phyloP scores from a whole-genome alignment of 2,113 vertebrate species.

The Ptilonorhynchus violaceus region DNA sequence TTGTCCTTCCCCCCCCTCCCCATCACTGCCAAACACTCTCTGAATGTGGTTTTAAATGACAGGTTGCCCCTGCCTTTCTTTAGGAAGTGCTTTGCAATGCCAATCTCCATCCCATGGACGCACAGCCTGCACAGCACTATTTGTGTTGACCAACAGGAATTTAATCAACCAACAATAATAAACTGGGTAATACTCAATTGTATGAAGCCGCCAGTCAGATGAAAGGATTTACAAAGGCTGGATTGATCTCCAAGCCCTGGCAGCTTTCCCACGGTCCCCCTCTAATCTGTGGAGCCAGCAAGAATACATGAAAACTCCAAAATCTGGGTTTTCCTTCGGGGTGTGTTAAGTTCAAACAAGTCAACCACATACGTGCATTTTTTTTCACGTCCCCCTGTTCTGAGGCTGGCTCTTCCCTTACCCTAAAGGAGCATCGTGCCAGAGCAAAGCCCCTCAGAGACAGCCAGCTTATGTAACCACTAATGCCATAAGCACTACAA shows the following conservation, averaged over 20 bases:
- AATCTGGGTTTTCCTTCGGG: not conserved
- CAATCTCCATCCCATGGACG: not conserved
- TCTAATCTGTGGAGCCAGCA: slow-evolving; percentile 35
- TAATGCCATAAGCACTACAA: slow-evolving; percentile 49
- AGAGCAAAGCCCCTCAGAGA: not conserved
- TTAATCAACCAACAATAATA: slow-evolving; percentile 68
- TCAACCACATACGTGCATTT: not conserved
- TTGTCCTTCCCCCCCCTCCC: not conserved
- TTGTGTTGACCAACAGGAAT: slow-evolving; percentile 69
- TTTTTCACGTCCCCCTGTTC: not conserved
- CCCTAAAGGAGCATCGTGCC: slow-evolving; percentile 34
- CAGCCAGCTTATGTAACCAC: slow-evolving; percentile 31
- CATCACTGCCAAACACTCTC: not conserved
- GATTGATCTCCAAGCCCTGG: slow-evolving; percentile 64
- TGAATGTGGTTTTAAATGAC: not conserved
- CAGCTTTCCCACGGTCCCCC: slow-evolving; percentile 65
- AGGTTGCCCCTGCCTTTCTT: not conserved
- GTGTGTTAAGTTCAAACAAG: not conserved
- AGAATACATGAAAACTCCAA: slow-evolving; percentile 18
- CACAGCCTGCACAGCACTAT: slow-evolving; percentile 33
- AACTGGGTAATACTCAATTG: slow-evolving; percentile 64
- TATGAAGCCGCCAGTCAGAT: slow-evolving; percentile 56
- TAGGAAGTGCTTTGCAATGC: slow-evolving; percentile 8
- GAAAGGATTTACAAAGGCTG: slow-evolving; percentile 67
- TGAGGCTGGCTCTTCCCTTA: not conserved